phyloP scores from a whole-genome alignment of 2,797 vertebrate genomes.

The Sciurus carolinensis region DNA sequence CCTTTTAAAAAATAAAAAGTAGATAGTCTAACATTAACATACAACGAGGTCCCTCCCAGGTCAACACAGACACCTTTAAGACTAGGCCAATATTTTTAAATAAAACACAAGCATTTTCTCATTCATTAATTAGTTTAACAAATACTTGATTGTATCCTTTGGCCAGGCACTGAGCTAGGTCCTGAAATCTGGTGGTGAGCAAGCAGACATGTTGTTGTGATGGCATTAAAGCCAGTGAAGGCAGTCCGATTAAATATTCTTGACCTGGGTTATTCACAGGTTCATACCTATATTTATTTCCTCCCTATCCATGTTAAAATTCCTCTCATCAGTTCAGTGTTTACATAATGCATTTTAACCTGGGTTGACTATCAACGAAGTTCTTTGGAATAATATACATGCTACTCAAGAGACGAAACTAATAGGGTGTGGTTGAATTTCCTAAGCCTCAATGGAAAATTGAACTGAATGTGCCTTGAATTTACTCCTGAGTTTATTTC shows the following conservation, averaged over 20 bases:
- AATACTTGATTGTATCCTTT: background rate
- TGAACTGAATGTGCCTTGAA: background rate
- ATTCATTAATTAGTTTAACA: background rate
- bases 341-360: background rate
- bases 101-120: background rate
- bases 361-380: background rate
- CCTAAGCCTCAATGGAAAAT: constrained; percentile 42
- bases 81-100: background rate
- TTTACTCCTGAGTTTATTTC: constrained; percentile 55
- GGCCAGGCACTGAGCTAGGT: background rate
- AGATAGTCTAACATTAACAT: background rate
- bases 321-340: background rate
- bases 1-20: constrained; percentile 1
- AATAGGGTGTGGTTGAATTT: background rate
- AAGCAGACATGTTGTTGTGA: background rate
- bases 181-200: background rate
- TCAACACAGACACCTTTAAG: background rate
- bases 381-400: constrained; percentile 19
- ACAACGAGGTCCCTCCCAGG: background rate
- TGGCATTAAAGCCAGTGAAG: background rate
- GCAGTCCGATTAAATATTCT: background rate
- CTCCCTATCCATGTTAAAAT: background rate
- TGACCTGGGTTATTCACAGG: background rate
- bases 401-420: constrained; percentile 10
- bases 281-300: background rate